Evolutionary conservation across 1,140 invertebrate genomes (phyloP).

Genomic region (Drosophila paulistorum): DNA sequence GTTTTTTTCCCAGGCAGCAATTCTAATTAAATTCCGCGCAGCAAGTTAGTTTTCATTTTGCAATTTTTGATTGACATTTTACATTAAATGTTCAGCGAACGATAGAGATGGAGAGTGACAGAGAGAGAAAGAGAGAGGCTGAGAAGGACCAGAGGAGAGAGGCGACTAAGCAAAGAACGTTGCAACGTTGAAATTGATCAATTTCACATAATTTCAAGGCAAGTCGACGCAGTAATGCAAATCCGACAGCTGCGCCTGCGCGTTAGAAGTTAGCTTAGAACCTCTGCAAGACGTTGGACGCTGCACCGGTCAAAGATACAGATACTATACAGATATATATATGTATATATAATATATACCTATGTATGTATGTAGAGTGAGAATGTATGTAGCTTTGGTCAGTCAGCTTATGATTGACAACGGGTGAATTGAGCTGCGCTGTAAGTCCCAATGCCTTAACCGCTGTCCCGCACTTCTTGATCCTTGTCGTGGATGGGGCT

Average conservation of each 20-base stretch:
- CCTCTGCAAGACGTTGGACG: conserved; percentile 9
- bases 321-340: no score
- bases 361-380: not conserved
- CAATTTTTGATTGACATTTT: conserved; percentile 81
- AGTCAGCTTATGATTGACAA: conserved; percentile 71
- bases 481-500: not conserved
- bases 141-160: not conserved
- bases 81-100: conserved; percentile 65
- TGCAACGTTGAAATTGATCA: conserved; percentile 77
- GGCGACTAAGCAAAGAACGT: conserved; percentile 21
- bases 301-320: no score
- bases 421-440: conserved; percentile 63
- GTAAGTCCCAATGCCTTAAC: conserved; percentile 27
- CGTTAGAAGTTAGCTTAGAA: conserved; percentile 68
- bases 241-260: conserved; percentile 77
- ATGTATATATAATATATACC: not conserved
- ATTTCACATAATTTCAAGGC: conserved; percentile 81
- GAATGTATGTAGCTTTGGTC: not conserved
- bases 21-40: conserved; percentile 72
- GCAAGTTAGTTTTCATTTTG: conserved; percentile 62
- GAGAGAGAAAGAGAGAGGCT: not conserved
- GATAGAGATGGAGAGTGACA: not conserved
- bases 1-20: conserved; percentile 65
- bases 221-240: conserved; percentile 78
- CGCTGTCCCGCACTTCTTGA: not conserved